Evolutionary conservation across 2,113 vertebrate species (phyloP).

Genomic region (Labeo rohita): DNA sequence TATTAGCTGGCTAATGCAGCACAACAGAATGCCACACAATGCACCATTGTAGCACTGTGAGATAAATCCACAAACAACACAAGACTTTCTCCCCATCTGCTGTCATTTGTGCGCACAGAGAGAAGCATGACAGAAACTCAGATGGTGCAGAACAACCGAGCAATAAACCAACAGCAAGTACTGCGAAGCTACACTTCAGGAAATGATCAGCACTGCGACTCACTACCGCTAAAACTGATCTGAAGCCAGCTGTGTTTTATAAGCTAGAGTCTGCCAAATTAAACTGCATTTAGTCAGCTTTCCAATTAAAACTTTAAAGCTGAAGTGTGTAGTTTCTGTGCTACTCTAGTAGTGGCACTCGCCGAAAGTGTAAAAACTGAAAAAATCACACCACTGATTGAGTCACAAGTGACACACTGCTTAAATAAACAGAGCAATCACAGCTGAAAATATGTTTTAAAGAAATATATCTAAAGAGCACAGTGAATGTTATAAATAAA

Average conservation of each 20-base stretch:
- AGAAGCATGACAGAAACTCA: neutral
- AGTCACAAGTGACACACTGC: neutral
- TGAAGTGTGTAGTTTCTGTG: neutral
- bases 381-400: neutral
- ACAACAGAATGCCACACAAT: neutral
- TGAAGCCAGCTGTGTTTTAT: conserved; percentile 1
- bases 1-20: neutral
- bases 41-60: neutral
- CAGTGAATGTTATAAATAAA: too few relatives aligned
- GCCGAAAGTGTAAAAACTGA: neutral
- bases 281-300: conserved; percentile 13
- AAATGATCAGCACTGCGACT: neutral
- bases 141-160: neutral
- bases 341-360: neutral
- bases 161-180: neutral
- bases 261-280: neutral
- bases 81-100: conserved; percentile 17
- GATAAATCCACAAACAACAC: conserved; percentile 29
- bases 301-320: conserved; percentile 28
- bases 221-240: neutral
- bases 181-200: neutral
- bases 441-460: neutral
- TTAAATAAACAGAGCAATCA: neutral
- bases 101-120: conserved; percentile 3
- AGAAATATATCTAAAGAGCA: neutral